phyloP scores from a whole-genome alignment of 2,113 vertebrate genomes.

The Psilopsiagon aymara region DNA sequence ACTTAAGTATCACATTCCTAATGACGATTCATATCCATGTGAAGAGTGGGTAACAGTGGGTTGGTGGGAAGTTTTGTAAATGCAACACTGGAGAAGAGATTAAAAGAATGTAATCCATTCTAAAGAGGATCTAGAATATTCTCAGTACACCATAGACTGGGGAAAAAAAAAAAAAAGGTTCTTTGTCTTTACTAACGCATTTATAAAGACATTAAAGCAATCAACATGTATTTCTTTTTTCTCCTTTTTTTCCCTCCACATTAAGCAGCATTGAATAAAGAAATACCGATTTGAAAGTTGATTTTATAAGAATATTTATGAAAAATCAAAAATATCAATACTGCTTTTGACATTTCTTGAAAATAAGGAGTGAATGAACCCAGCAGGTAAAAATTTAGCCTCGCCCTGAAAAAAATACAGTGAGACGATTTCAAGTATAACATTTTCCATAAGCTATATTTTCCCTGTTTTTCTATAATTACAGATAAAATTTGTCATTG shows the following conservation, averaged over 20 bases:
- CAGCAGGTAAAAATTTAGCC: neutral
- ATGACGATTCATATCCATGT: neutral
- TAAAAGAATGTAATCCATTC: neutral
- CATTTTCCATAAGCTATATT: neutral
- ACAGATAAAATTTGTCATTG: neutral
- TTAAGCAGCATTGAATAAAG: neutral
- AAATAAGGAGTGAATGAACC: neutral
- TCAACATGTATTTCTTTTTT: accelerated
- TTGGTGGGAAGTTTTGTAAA: neutral
- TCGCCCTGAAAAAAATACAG: neutral
- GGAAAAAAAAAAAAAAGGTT: neutral
- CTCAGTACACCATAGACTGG: neutral
- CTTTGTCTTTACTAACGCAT: neutral
- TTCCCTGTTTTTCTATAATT: neutral
- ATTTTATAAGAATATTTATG: neutral
- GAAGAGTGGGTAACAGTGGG: neutral
- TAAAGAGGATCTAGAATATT: neutral
- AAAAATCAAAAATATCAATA: neutral
- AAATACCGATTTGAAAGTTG: neutral
- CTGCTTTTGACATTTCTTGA: neutral
- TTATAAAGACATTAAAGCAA: neutral
- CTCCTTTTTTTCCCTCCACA: neutral
- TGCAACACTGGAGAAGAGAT: neutral
- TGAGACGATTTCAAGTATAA: neutral
- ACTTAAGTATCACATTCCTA: neutral